Evolutionary conservation across 2,113 vertebrate species (phyloP), one percentile per base, ranked within the genome.

Genomic region (Heteronetta atricapilla): DNA sequence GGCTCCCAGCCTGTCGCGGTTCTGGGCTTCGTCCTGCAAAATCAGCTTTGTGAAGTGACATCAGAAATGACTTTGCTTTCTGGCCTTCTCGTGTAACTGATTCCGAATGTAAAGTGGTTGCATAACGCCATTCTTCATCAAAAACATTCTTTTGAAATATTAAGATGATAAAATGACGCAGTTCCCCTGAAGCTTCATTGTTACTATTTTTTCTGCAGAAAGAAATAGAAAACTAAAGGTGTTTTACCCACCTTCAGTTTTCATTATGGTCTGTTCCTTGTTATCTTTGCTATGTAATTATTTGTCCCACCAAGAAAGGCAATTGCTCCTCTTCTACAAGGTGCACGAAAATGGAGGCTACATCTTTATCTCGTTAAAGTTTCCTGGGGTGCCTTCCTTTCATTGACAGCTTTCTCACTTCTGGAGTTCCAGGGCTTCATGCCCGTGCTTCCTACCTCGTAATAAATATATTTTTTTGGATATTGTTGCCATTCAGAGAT

Each of bases 391-490:
- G 33, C 36, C 66, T 56, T 73, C 29, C n/a, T 44, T 55, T 68
- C 38, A 26, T 29, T 10, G 25, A 33, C 42, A 63, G 28, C 25
- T 85, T 93, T 64, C 38, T 82, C 26, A 36, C 14, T 34, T 34
- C 34, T 18, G 0, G 0, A 31, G 15, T 33, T 17, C 11, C 62
- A n/a, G 20, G 18, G 20, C 46, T 72, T 64, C 4, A 0, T 38
- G 63, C 13, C 40, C 53, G 18, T 11, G 33, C 40, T 82, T 79
- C 44, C 63, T 64, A 52, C 14, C 10, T 42, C 8, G 4, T n/a
- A 40, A 64, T 2, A 29, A 34, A 29, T 16, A 6, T 11, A 40
- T 44, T 76, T 72, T 56, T 44, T 19, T 15, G 56, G 23, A 19
- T 26, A 26, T 1, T 5, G 62, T 66, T 80, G 53, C 33, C 5